Conservation (phyloP, 2,113 vertebrate genomes). For the Aegithalos caudatus region DNA sequence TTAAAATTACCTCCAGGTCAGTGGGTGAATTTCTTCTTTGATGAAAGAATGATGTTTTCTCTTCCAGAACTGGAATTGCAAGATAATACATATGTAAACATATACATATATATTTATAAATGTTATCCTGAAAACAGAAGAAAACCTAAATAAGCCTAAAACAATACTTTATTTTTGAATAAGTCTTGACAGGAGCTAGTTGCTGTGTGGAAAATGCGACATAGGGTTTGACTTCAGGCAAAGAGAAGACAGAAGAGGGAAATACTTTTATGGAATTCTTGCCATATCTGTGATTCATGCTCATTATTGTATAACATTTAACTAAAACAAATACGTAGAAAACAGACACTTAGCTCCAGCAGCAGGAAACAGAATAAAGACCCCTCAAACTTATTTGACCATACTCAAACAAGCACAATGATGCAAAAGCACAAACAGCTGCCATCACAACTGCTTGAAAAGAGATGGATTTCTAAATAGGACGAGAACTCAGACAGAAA, state of each 20-base stretch:
- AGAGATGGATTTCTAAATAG: neutral
- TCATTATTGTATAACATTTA: neutral
- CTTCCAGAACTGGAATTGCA: neutral
- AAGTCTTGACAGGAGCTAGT: neutral
- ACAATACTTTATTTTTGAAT: neutral
- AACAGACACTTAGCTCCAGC: neutral
- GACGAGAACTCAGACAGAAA: neutral
- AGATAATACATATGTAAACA: neutral
- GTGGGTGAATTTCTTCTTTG: conserved; percentile 18
- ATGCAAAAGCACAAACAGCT: conserved; percentile 55
- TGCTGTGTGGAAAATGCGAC: neutral
- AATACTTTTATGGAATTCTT: neutral
- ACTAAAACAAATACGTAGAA: neutral
- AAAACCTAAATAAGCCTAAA: neutral
- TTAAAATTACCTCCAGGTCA: conserved; percentile 50
- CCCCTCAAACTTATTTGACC: conserved; percentile 1
- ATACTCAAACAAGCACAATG: conserved; percentile 54
- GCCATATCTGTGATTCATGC: neutral
- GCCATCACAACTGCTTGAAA: neutral
- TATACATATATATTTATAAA: neutral
- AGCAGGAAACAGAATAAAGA: neutral
- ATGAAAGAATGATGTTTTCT: neutral
- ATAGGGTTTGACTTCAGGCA: neutral
- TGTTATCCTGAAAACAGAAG: neutral
- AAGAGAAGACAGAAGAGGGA: neutral